Percentiles rank a stretch among this genome's conserved stretches.
phyloP scores from a whole-genome alignment of 2,113 vertebrate species.

The Limanda limanda region DNA sequence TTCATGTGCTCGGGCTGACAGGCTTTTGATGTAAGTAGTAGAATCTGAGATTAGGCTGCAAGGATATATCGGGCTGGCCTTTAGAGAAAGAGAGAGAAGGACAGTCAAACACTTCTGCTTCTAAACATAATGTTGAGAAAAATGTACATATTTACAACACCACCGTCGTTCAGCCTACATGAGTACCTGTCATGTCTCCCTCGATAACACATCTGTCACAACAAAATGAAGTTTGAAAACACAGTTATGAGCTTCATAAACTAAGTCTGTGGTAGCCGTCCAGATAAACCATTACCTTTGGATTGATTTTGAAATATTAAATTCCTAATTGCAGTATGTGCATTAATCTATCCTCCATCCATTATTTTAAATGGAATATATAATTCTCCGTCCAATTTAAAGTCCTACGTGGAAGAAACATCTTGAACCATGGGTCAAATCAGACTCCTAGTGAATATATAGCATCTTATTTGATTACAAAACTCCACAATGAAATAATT shows the following conservation, averaged over 20 bases:
- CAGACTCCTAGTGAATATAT: slow-evolving; percentile 49
- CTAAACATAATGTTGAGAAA: neutral
- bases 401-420: slow-evolving; percentile 29
- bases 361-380: slow-evolving; percentile 36
- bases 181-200: neutral
- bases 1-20: slow-evolving; percentile 75
- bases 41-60: slow-evolving; percentile 59
- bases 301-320: slow-evolving; percentile 29
- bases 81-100: slow-evolving; percentile 28
- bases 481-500: slow-evolving; percentile 57
- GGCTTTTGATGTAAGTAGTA: slow-evolving; percentile 74
- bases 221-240: slow-evolving; percentile 15
- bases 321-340: slow-evolving; percentile 24
- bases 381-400: slow-evolving; percentile 3
- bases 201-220: slow-evolving; percentile 3
- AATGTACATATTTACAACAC: neutral
- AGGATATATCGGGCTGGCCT: slow-evolving; percentile 57
- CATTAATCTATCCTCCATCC: slow-evolving; percentile 21
- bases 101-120: neutral
- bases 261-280: slow-evolving; percentile 9
- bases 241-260: neutral
- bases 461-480: slow-evolving; percentile 62
- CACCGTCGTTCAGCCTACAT: neutral
- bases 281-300: slow-evolving; percentile 29
- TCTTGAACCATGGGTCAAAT: slow-evolving; percentile 53